Evolutionary conservation across 2,888 invertebrate genomes (phyloP).

Genomic region (Drosophila stalkeri): DNA sequence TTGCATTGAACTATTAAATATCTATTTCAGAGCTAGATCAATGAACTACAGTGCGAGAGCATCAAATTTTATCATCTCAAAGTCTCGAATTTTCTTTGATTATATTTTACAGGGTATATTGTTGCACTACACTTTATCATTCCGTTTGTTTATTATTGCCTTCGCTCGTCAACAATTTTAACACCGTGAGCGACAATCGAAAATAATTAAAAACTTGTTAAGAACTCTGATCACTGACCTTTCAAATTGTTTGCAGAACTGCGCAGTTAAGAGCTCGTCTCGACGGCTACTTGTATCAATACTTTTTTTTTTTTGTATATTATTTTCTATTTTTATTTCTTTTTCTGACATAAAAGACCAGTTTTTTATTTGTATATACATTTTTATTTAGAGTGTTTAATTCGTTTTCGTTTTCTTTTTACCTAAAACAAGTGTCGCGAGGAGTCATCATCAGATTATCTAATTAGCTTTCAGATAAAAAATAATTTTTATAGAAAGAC

Average conservation of each 20-base stretch:
- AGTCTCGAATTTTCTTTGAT: not conserved
- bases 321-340: not conserved
- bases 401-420: not conserved
- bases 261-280: slow-evolving; percentile 36
- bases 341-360: not conserved
- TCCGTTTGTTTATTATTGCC: slow-evolving; percentile 9
- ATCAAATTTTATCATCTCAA: too few species aligned
- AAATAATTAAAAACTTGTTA: slow-evolving; percentile 34
- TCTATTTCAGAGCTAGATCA: too few species aligned
- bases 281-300: not conserved
- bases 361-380: slow-evolving; percentile 15
- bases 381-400: slow-evolving; percentile 10
- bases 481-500: not conserved
- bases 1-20: too few species aligned
- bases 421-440: slow-evolving; percentile 6
- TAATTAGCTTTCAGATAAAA: not conserved
- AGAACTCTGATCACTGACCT: slow-evolving; percentile 48
- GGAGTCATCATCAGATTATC: not conserved
- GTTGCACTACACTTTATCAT: not conserved
- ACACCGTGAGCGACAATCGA: slow-evolving; percentile 22
- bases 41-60: too few species aligned
- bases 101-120: slow-evolving; percentile 22
- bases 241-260: slow-evolving; percentile 24
- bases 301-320: not conserved
- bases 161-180: slow-evolving; percentile 20